phyloP scores from a whole-genome alignment of 2,113 vertebrate species.

The Hyperopisus bebe region DNA sequence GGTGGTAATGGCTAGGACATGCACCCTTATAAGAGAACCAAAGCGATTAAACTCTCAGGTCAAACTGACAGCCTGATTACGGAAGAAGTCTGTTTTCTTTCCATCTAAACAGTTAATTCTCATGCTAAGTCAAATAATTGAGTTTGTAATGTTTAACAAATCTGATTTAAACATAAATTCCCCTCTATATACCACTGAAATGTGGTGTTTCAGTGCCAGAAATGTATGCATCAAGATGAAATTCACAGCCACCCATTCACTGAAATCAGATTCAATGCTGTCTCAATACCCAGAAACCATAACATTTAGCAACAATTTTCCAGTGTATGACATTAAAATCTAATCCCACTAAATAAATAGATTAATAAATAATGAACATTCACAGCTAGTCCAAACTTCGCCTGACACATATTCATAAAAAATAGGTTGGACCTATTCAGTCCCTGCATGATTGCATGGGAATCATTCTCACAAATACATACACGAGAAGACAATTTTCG shows the following conservation, averaged over 20 bases:
- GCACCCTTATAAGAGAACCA: background rate
- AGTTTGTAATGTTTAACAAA: background rate
- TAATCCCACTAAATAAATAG: constrained; percentile 5
- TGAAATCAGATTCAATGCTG: background rate
- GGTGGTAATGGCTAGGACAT: background rate
- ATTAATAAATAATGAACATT: background rate
- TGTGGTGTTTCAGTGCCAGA: background rate
- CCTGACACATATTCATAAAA: background rate
- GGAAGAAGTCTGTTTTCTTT: background rate
- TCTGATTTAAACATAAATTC: background rate
- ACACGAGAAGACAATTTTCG: background rate
- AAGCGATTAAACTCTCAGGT: background rate
- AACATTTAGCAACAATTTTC: background rate
- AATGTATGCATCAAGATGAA: background rate
- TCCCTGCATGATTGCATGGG: background rate
- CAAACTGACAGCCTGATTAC: background rate
- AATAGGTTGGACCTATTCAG: background rate
- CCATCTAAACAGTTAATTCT: background rate
- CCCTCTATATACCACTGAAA: background rate
- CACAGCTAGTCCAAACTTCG: background rate
- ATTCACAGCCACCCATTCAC: background rate
- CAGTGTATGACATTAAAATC: background rate
- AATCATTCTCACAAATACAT: background rate
- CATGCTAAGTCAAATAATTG: background rate
- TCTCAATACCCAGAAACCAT: background rate